Evolutionary conservation across 2,797 vertebrate genomes (phyloP).

Genomic region (Heliangelus exortis): DNA sequence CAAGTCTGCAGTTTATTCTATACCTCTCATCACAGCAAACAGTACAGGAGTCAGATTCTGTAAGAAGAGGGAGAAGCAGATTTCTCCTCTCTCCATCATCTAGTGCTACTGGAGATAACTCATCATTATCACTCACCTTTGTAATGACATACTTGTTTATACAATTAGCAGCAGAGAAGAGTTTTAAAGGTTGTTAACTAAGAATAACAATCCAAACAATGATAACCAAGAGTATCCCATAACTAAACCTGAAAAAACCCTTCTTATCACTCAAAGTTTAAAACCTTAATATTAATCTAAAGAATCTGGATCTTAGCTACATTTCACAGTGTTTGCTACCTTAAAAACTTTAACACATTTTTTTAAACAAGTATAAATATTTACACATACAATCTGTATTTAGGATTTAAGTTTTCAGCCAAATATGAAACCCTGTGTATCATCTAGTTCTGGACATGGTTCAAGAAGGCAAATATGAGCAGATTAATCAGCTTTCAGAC

Average conservation of each 20-base stretch:
- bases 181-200: neutral
- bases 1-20: fast-evolving
- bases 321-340: neutral
- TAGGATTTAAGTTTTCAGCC: neutral
- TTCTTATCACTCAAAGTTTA: neutral
- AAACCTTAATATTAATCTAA: conserved; percentile 9
- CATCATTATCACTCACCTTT: neutral
- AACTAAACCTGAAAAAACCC: neutral
- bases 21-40: fast-evolving
- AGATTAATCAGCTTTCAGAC: conserved; percentile 17
- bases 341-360: neutral
- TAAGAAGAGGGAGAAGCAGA: neutral
- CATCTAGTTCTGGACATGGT: neutral
- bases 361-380: conserved; percentile 20
- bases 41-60: fast-evolving
- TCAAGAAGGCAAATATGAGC: conserved; percentile 14
- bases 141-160: neutral
- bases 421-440: neutral
- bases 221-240: neutral
- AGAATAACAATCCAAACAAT: no score
- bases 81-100: neutral
- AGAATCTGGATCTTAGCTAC: neutral
- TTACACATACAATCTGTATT: neutral
- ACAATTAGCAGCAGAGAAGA: neutral
- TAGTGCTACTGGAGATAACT: neutral